phyloP scores from a whole-genome alignment of 2,888 invertebrate genomes.

The Glaucopsyche alexis region DNA sequence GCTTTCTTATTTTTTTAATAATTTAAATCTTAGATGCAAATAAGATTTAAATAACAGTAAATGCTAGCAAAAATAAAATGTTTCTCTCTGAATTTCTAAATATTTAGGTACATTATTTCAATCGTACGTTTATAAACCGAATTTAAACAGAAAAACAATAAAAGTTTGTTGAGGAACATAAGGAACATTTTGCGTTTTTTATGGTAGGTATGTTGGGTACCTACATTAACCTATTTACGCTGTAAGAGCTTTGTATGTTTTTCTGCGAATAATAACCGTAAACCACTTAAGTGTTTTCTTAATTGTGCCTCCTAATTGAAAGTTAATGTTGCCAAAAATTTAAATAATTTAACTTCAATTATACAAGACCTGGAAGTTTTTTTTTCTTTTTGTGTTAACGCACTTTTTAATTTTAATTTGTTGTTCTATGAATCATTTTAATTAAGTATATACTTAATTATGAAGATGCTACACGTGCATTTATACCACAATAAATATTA shows the following conservation, averaged over 20 bases:
- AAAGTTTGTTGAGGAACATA: background rate
- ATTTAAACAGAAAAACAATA: background rate
- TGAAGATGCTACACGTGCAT: background rate
- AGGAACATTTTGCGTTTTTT: background rate
- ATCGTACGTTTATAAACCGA: background rate
- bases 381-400: background rate
- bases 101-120: background rate
- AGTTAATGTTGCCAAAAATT: conserved; percentile 15
- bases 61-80: background rate
- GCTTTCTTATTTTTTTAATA: no score
- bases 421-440: background rate
- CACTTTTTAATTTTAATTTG: background rate
- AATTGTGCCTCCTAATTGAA: conserved; percentile 1
- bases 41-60: no score
- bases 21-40: no score
- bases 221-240: conserved; percentile 1
- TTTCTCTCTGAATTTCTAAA: background rate
- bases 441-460: background rate
- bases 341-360: background rate
- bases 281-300: conserved; percentile 21
- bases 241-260: background rate
- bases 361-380: background rate
- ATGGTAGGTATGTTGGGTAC: background rate
- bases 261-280: background rate
- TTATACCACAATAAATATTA: background rate